Conservation (phyloP, 2,888 invertebrate genomes). For the Pheosia tremula region DNA sequence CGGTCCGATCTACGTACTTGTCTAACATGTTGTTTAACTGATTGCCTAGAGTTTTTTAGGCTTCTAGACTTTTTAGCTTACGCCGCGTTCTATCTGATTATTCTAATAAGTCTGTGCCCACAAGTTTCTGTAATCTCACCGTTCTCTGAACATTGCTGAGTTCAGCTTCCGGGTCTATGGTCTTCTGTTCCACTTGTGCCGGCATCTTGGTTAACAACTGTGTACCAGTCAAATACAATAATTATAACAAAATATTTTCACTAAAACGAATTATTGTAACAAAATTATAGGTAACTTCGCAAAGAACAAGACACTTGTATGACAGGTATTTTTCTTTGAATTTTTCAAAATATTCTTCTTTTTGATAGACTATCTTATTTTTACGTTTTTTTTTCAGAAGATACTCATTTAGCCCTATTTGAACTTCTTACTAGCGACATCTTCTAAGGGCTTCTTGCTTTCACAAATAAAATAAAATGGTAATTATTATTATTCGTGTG, state of each 20-base stretch:
- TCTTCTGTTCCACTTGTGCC: slow-evolving; percentile 66
- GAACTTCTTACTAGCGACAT: background rate
- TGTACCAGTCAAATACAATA: slow-evolving; percentile 19
- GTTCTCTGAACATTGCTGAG: slow-evolving; percentile 74
- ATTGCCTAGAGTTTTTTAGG: no score
- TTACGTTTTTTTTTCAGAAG: background rate
- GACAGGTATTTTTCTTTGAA: slow-evolving; percentile 1
- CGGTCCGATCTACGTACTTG: no score
- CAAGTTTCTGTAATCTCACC: slow-evolving; percentile 46
- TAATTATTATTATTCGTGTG: no score
- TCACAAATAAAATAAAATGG: no score
- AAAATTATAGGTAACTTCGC: background rate
- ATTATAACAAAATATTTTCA: slow-evolving; percentile 25
- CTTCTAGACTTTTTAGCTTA: no score
- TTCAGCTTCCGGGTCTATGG: slow-evolving; percentile 72
- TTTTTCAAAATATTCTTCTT: background rate
- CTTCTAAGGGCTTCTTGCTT: no score
- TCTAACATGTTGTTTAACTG: no score
- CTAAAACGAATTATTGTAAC: background rate
- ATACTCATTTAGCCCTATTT: no score
- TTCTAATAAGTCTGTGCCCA: background rate
- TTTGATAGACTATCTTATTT: background rate
- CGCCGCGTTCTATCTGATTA: no score
- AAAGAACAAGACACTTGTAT: slow-evolving; percentile 1
- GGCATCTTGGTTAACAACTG: slow-evolving; percentile 56